These are phyloP conservation scores for Sinella curviseta DNA, from an alignment of 1,140 invertebrate genomes.

Conservation along the genomic window DNA sequence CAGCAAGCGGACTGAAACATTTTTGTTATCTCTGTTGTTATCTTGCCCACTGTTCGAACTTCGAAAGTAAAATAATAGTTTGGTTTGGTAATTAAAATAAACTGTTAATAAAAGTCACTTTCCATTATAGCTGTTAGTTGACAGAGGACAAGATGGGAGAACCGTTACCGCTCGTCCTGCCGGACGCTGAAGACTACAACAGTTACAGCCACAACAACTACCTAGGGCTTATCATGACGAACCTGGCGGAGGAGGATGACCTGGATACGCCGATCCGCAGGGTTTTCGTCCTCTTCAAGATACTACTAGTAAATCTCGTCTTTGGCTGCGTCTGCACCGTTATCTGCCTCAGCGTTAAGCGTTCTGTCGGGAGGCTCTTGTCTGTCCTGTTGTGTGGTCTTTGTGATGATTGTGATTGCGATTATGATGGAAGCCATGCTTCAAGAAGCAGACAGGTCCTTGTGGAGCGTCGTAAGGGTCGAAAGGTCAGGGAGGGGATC, in stretches of 20 bases:
- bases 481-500: not conserved
- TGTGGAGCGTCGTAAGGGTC: not conserved
- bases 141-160: too few species aligned
- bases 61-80: too few species aligned
- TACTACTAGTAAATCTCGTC: not conserved
- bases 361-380: not conserved
- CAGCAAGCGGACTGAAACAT: too few species aligned
- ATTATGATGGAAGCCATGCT: not conserved
- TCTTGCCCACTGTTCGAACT: too few species aligned
- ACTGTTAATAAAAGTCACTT: too few species aligned
- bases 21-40: too few species aligned
- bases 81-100: too few species aligned
- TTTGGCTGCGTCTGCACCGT: not conserved
- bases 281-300: not conserved
- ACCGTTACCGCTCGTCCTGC: too few species aligned
- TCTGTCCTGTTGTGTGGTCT: not conserved
- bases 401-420: not conserved
- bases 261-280: not conserved
- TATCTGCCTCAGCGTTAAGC: not conserved
- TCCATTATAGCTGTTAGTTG: too few species aligned
- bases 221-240: too few species aligned
- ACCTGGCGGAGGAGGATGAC: not conserved
- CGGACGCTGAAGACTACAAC: not conserved
- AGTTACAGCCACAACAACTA: not conserved
- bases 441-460: not conserved